A percentile compares a stretch with the other conserved stretches of the same genome.
These are phyloP conservation scores for Nudaria mundana DNA, from an alignment of 2,888 invertebrate genomes.

Conservation along the genomic window DNA sequence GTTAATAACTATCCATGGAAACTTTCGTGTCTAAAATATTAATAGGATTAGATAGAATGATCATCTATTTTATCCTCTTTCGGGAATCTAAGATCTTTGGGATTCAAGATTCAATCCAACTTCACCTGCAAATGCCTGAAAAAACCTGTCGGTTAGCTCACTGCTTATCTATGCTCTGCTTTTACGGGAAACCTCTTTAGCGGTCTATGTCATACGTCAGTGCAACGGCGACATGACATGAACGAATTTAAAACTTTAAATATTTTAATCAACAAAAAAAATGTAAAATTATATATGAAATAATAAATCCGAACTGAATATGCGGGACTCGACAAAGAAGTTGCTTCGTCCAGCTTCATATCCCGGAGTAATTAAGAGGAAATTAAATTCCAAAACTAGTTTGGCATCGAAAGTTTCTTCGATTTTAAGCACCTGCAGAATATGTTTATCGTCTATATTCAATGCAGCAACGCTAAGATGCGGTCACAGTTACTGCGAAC, in stretches of 20 bases:
- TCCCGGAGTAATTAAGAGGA: slow-evolving; percentile 1
- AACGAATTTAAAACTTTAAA: not conserved
- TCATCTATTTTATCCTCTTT: no score
- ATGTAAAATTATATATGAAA: slow-evolving; percentile 9
- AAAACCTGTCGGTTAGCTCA: no score
- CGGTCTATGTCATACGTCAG: no score
- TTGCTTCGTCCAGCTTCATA: slow-evolving; percentile 5
- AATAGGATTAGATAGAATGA: no score
- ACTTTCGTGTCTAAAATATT: no score
- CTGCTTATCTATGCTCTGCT: no score
- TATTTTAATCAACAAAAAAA: not conserved
- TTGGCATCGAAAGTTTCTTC: slow-evolving; percentile 30
- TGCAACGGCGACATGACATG: no score
- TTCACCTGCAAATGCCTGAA: no score
- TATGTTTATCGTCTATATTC: slow-evolving; percentile 52
- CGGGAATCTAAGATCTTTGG: no score
- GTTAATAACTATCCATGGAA: no score
- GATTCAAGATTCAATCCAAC: no score
- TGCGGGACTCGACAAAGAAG: slow-evolving; percentile 15
- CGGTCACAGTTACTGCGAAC: slow-evolving; percentile 60
- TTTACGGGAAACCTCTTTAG: no score
- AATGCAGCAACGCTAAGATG: slow-evolving; percentile 51
- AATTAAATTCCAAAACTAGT: slow-evolving; percentile 25
- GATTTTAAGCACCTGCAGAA: slow-evolving; percentile 47
- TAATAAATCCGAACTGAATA: slow-evolving; percentile 7